Evolutionary conservation across 2,888 invertebrate genomes (phyloP).

Genomic region (Leuctra nigra): DNA sequence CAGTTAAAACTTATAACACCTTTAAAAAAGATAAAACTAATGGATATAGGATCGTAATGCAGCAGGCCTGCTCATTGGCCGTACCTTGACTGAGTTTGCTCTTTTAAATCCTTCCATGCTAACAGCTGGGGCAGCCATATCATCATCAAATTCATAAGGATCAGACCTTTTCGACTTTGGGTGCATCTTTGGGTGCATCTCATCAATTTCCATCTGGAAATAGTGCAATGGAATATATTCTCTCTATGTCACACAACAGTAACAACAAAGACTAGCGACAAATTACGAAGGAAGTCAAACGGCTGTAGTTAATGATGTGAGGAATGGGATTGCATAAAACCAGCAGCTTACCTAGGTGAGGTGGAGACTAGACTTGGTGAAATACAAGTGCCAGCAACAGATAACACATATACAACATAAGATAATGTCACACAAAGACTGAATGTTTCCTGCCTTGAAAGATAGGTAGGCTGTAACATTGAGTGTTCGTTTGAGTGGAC

Average conservation of each 20-base stretch:
- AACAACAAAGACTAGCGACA: neutral
- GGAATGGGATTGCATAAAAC: neutral
- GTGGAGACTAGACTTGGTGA: constrained; percentile 3
- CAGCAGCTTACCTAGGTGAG: constrained; percentile 7
- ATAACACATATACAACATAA: constrained; percentile 17
- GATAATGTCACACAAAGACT: neutral
- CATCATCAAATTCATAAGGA: constrained; percentile 68
- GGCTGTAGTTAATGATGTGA: neutral
- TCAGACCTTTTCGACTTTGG: constrained; percentile 40
- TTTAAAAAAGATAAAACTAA: neutral
- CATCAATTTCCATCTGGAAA: constrained; percentile 34
- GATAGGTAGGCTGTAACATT: neutral
- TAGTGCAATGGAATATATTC: neutral
- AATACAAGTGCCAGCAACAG: constrained; percentile 14
- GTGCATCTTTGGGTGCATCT: constrained; percentile 23
- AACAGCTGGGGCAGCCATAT: constrained; percentile 41
- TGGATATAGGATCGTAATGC: neutral
- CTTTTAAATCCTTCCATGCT: constrained; percentile 41
- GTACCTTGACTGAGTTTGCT: constrained; percentile 30
- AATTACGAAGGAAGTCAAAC: neutral
- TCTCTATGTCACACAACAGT: neutral
- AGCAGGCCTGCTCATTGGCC: too few relatives aligned
- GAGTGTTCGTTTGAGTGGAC: neutral
- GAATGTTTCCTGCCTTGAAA: neutral
- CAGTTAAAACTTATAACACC: neutral